Evolutionary conservation across 2,888 invertebrate genomes (phyloP), one percentile per base, ranked within the genome.

Genomic region (Prenolepis imparis): DNA sequence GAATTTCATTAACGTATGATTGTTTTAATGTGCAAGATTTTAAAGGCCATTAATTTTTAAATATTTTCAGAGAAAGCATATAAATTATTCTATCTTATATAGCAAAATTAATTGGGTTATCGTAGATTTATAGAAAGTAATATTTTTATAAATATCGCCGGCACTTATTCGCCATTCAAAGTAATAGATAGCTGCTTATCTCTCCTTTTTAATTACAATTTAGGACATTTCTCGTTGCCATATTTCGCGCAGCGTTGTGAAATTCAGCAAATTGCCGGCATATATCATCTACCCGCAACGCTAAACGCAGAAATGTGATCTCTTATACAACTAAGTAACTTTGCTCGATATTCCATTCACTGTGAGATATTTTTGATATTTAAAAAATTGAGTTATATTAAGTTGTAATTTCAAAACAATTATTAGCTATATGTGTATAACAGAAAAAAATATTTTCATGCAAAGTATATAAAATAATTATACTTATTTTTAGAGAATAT

Each of bases 191-290:
- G 15, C 21, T 11, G 21, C 41, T 72, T 70, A 80, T 44, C 41
- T 44, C 4, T 24, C 5, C 21, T 72, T 39, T 21, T 64, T 36
- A 18, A 68, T 52, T 64, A 15, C 4, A 18, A 77, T 77, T 77
- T 67, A 77, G 67, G 18, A 6, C 44, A 48, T 28, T 68, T 41
- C 24, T 41, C 24, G n/a, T 66, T 64, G 6, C 44, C 28, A 11
- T 68, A 39, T 6, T 55, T 77, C 28, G 68, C 8, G 15, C 36
- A 11, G 21, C 64, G 24, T 70, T 78, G 11, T 78, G 70, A 80
- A 72, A 80, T 80, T 80, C 72, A 70, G 57, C 57, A 72, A 72
- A 80, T 80, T 32, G 59, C n/a, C 28, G 41, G 18, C 41, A 12
- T 44, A 21, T 78, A 70, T 80, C 57, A 59, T 80, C 28, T 72